Base-by-base conservation (phyloP, 2,797 vertebrate genomes). In the Buceros bicornis region DNA sequence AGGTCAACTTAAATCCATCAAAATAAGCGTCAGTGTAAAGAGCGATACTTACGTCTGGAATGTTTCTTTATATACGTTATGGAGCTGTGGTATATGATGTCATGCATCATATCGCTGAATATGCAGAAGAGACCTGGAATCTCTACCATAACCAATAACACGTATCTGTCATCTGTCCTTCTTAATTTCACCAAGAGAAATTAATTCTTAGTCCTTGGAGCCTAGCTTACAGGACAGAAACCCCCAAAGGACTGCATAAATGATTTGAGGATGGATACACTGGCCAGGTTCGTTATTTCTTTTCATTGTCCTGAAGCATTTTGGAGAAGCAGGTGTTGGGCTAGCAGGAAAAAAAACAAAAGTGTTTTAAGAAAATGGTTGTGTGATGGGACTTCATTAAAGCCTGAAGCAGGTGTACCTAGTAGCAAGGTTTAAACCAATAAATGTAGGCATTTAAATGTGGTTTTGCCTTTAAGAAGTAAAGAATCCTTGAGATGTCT, bases 401-500 rank as follows among this genome's bases (percentile, higher is more conserved):
- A 66, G 43, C 21, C 53, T 51, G 48, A 48, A 54, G 37, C 6
- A 43, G 19, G 5, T 54, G 43, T 11, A 37, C 28, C 7, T 64
- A 37, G 17, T 4, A 85, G 33, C 29, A 53, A 66, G 40, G 8
- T 24, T 84, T 65, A 22, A 54, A 33, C 31, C 51, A n/a, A 3
- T 8, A 20, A 53, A 26, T n/a, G 47, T 37, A 33, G 33, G 4
- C 3, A 64, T 66, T 53, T 40, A 56, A 58, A 40, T 58, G 29
- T 18, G 47, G 11, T 3, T 91, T 78, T 91, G 35, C 50, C 54
- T 80, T 74, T 71, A 76, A 92, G 91, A 33, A 88, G 22, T 69
- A 28, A 69, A 89, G 84, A 81, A 81, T 83, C 79, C n/a, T 91
- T 88, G 87, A 92, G 71, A 50, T 88, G 87, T 51, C 87, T 96